Base-by-base conservation (phyloP, 2,888 invertebrate species). In the Tenthredo amoena region DNA sequence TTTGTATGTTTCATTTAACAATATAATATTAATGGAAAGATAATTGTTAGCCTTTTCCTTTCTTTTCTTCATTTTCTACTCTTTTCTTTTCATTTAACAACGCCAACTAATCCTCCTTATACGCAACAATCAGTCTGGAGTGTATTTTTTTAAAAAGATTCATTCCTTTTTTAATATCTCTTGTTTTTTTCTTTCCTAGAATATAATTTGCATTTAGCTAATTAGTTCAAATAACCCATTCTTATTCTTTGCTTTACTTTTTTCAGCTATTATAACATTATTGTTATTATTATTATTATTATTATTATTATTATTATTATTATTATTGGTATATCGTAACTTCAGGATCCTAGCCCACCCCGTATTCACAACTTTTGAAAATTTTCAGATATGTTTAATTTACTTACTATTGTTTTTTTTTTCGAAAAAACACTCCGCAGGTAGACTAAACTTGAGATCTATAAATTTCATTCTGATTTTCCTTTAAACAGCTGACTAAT, bases 71-170 rank as follows among this genome's bases (percentile, higher is more conserved):
- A 58, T 84, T 74, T 85, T 50, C 15, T 50, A n/a, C 55, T 18
- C n/a, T 50, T 4, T 5, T 2, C 43, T n/a, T 68, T 62, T 77
- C 62, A 50, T 84, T 68, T 85, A 84, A 86, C 85, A 86, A 86
- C 86, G 85, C 74, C 74, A 84, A 84, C 58, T 86, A 86, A 50
- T 85, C 76, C 77, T 86, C 84, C 86, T 81, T 86, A 82, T 86
- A 86, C 26, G 9, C 86, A 85, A 86, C 86, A 87, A 86, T 88
- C 87, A 86, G 86, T 87, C 84, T 88, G 87, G 84, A 62, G 37
- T 79, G 76, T 77, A 72, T 55, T 40, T 12, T 43, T 71, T 65
- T 68, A 34, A 26, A 55, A n/a, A 55, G 10, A 31, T 68, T 26
- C 0, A 6, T 71, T 18, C n/a, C 9, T 71, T 71, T 40, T 10